Conservation (phyloP, 2,797 vertebrate genomes). For the Hippoglossus hippoglossus region DNA sequence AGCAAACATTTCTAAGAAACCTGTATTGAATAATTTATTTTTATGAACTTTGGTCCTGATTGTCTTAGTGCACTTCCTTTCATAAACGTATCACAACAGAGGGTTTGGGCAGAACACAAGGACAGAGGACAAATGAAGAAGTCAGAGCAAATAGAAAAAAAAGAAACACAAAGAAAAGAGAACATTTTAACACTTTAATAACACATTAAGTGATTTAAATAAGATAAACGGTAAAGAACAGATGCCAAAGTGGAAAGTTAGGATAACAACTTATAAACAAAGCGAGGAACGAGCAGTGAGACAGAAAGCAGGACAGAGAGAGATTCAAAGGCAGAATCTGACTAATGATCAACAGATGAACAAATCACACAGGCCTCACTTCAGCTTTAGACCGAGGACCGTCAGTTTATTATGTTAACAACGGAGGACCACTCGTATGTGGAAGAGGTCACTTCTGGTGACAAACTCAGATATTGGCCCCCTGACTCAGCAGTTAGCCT, state of each 20-base stretch:
- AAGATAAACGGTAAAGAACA: constrained; percentile 32
- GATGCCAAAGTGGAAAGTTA: constrained; percentile 21
- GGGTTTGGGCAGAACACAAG: neutral
- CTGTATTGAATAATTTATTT: constrained; percentile 24
- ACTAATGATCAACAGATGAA: constrained; percentile 70
- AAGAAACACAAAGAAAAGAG: neutral
- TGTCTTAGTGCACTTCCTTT: constrained; percentile 12
- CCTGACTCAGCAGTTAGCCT: neutral
- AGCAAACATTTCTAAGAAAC: constrained; percentile 8
- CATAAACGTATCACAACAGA: constrained; percentile 11
- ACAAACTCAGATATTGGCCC: neutral
- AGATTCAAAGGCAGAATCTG: constrained; percentile 59
- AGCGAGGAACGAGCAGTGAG: constrained; percentile 13
- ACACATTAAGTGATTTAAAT: constrained; percentile 38
- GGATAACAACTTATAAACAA: constrained; percentile 9
- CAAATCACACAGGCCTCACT: constrained; percentile 27
- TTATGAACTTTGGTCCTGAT: constrained; percentile 15
- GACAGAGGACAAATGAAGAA: constrained; percentile 12
- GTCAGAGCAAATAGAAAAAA: neutral
- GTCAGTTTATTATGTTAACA: neutral
- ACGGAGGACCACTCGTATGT: neutral
- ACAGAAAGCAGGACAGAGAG: constrained; percentile 19
- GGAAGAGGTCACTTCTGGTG: neutral
- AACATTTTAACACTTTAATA: constrained; percentile 6
- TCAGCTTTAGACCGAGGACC: constrained; percentile 11